A percentile compares a stretch with the other conserved stretches of the same genome.
phyloP scores from a whole-genome alignment of 2,113 vertebrate species.

The Oreochromis spilurus region DNA sequence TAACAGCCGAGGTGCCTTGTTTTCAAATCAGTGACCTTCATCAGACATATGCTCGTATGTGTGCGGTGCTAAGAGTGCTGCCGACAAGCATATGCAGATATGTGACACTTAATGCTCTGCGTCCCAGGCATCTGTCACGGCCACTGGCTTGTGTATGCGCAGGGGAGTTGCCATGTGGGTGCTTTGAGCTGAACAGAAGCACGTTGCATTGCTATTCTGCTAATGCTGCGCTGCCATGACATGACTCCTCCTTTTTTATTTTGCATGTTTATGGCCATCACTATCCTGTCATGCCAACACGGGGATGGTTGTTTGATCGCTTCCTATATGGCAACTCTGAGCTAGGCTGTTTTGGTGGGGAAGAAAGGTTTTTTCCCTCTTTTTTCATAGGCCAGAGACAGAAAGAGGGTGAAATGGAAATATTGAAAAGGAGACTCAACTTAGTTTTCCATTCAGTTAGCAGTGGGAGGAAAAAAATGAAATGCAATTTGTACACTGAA shows the following conservation, averaged over 20 bases:
- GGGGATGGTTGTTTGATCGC: background rate
- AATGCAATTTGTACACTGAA: constrained; percentile 56
- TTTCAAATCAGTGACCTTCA: constrained; percentile 58
- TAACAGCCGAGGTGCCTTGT: constrained; percentile 35
- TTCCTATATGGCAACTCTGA: background rate
- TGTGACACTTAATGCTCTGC: constrained; percentile 47
- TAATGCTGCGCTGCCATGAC: background rate
- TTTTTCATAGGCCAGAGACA: background rate
- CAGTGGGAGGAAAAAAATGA: constrained; percentile 9
- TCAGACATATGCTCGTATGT: constrained; percentile 50
- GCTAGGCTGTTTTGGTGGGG: background rate
- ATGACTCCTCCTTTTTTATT: background rate
- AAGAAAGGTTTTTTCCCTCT: background rate
- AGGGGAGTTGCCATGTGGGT: constrained; percentile 16
- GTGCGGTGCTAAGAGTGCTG: constrained; percentile 8
- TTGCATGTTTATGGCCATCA: background rate
- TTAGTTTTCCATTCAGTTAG: constrained; percentile 37
- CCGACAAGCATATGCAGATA: constrained; percentile 56
- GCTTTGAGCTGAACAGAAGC: background rate
- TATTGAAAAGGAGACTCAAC: background rate
- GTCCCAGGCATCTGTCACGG: constrained; percentile 51
- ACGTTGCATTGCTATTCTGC: background rate
- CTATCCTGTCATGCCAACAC: background rate
- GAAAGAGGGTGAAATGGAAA: background rate
- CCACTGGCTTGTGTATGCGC: constrained; percentile 20